A percentile compares a stretch with the other conserved stretches of the same genome.
Conservation (phyloP, 2,113 vertebrate species). For the Heliornis fulica region DNA sequence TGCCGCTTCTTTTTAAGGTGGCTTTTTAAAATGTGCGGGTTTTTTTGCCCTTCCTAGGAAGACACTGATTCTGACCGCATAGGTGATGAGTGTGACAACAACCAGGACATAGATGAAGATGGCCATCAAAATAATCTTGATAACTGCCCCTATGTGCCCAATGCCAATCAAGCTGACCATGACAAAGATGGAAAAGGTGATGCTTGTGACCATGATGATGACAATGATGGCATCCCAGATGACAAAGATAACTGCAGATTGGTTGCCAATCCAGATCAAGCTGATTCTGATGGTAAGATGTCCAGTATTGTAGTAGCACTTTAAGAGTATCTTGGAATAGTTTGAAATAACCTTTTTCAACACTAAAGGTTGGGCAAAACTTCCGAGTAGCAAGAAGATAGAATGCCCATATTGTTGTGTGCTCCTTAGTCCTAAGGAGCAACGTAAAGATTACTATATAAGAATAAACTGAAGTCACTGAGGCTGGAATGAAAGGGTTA, state of each 20-base stretch:
- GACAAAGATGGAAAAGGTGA: conserved; percentile 98
- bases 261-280: conserved; percentile 90
- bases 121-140: conserved; percentile 99
- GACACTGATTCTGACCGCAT: conserved; percentile 95
- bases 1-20: neutral
- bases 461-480: neutral
- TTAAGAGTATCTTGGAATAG: neutral
- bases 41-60: conserved; percentile 65
- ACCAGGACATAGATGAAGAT: conserved; percentile 98
- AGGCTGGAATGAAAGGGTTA: neutral
- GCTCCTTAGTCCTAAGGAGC: neutral
- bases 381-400: neutral
- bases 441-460: neutral
- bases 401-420: neutral
- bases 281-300: conserved; percentile 88
- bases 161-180: conserved; percentile 96
- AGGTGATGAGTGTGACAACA: conserved; percentile 95
- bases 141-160: conserved; percentile 98
- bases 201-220: conserved; percentile 98
- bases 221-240: conserved; percentile 97
- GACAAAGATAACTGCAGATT: conserved; percentile 95
- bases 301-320: neutral
- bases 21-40: neutral
- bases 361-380: neutral
- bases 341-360: neutral